These are phyloP conservation scores for Recurvirostra avosetta DNA, from an alignment of 2,113 vertebrate species.

Conservation along the genomic window DNA sequence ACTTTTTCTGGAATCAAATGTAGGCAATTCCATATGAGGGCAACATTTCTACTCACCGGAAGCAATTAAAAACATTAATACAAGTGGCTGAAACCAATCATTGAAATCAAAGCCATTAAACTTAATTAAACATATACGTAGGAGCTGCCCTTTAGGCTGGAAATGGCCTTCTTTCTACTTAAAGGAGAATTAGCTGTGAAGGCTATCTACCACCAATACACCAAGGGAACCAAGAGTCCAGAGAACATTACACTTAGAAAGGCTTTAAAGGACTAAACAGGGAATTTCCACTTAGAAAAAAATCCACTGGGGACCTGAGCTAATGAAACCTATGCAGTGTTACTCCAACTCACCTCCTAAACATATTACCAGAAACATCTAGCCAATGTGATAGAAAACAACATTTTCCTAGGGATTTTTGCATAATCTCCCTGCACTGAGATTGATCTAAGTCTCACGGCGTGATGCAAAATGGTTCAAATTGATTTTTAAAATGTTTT, in stretches of 20 bases:
- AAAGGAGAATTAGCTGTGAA: not conserved
- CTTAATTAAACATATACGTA: not conserved
- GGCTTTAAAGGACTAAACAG: not conserved
- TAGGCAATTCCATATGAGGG: not conserved
- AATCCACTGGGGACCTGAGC: not conserved
- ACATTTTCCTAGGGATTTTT: not conserved
- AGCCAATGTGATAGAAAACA: not conserved
- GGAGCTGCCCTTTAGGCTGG: not conserved
- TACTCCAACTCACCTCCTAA: not conserved
- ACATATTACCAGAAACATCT: not conserved
- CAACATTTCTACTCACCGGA: not conserved
- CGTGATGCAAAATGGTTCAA: not conserved
- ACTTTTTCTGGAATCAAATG: not conserved
- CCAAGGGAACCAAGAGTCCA: not conserved
- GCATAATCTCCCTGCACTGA: not conserved
- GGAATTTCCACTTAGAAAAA: not conserved
- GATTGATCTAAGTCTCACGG: not conserved
- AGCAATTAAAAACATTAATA: not conserved
- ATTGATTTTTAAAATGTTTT: not conserved
- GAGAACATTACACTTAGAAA: not conserved
- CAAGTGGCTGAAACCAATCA: not conserved
- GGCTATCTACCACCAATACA: not conserved
- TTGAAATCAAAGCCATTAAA: not conserved
- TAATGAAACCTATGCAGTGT: not conserved
- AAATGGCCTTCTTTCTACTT: not conserved